These are phyloP conservation scores for Drosophila pegasa DNA, from an alignment of 2,888 invertebrate genomes.

Conservation along the genomic window DNA sequence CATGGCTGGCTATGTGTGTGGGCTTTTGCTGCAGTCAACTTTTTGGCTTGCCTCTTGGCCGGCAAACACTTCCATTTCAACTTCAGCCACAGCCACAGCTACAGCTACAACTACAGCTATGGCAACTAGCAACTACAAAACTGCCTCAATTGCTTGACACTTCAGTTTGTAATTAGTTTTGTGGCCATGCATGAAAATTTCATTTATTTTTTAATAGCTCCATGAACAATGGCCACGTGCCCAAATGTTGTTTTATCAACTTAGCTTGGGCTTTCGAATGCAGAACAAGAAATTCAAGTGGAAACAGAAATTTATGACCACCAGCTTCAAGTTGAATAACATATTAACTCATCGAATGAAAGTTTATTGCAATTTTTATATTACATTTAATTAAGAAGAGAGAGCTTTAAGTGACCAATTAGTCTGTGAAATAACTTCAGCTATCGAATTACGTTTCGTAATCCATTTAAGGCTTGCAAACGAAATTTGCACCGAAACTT, in stretches of 20 bases:
- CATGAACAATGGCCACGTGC: constrained; percentile 49
- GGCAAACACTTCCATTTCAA: constrained; percentile 57
- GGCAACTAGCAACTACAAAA: constrained; percentile 25
- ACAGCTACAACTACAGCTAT: constrained; percentile 48
- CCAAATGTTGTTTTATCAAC: constrained; percentile 12
- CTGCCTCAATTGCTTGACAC: constrained; percentile 74
- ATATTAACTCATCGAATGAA: neutral
- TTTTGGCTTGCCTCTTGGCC: constrained; percentile 70
- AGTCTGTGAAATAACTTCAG: neutral
- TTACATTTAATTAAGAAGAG: constrained; percentile 2
- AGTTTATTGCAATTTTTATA: neutral
- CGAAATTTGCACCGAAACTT: neutral
- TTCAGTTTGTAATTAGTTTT: constrained; percentile 76
- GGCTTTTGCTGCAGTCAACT: constrained; percentile 51
- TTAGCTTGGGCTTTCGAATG: neutral
- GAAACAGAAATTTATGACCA: neutral
- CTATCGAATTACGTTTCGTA: neutral
- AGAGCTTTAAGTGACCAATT: neutral
- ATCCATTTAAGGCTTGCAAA: neutral
- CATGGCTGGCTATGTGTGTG: constrained; percentile 16
- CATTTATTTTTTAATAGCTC: constrained; percentile 53
- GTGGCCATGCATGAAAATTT: constrained; percentile 68
- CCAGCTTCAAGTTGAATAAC: neutral
- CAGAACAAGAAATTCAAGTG: neutral
- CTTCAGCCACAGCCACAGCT: constrained; percentile 31